A percentile compares a stretch with the other conserved stretches of the same genome.
These are phyloP conservation scores for Notamacropus eugenii DNA, from an alignment of 2,797 vertebrate genomes.

Conservation along the genomic window DNA sequence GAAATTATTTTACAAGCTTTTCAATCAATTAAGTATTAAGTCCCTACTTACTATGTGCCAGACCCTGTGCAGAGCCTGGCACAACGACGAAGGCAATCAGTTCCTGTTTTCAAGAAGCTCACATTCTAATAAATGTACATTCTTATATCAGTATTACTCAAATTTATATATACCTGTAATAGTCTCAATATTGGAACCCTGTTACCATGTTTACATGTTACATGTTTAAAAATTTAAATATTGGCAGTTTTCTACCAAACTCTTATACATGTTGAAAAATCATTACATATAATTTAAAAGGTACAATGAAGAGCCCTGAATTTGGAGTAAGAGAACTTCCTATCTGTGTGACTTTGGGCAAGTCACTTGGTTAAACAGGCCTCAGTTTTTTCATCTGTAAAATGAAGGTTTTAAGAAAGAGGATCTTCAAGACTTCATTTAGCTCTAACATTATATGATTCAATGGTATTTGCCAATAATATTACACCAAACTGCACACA, in stretches of 20 bases:
- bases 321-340: not conserved
- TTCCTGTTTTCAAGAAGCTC: not conserved
- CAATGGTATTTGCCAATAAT: not conserved
- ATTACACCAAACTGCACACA: not conserved
- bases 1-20: not conserved
- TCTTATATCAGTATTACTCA: not conserved
- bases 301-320: not conserved
- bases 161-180: not conserved
- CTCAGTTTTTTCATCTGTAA: not conserved
- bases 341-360: not conserved
- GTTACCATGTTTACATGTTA: too few relatives aligned
- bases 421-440: not conserved
- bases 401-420: not conserved
- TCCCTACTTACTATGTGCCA: not conserved
- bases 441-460: not conserved
- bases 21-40: not conserved
- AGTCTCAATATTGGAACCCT: not conserved
- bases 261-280: not conserved
- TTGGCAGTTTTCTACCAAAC: not conserved
- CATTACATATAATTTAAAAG: not conserved
- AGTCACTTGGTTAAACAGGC: not conserved
- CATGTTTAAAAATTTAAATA: too few relatives aligned
- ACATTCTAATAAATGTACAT: not conserved
- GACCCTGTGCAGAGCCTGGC: not conserved
- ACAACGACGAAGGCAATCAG: not conserved